Evolutionary conservation across 1,140 invertebrate species (phyloP), one percentile per base, ranked within the genome.

Genomic region (Batillaria attramentaria): DNA sequence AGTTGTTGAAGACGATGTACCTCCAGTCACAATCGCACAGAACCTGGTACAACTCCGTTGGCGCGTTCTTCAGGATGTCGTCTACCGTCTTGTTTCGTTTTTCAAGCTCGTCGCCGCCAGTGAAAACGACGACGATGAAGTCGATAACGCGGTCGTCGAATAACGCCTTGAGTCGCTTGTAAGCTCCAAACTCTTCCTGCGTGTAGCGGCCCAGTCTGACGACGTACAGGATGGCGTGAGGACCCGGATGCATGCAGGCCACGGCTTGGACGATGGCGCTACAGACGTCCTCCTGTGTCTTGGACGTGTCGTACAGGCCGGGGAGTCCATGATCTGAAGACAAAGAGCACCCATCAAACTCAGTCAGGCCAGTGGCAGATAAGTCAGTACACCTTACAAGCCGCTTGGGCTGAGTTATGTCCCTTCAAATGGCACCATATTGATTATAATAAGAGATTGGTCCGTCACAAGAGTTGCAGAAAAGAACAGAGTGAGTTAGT

Each of bases 221-320:
- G 42, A 72, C 70, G 42, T 72, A 72, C 4, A 37, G 42, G 42
- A 72, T 33, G 70, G 42, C 70, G 42, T 46, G 33, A 54, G 46
- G 8, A 31, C 70, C 70, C 2, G 24, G 24, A 6, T 50, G 5
- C n/a, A 5, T n/a, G 70, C 42, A 46, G 70, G n/a, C n/a, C n/a
- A n/a, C n/a, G n/a, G n/a, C n/a, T n/a, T n/a, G n/a, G n/a, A n/a
- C n/a, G n/a, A n/a, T n/a, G n/a, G n/a, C n/a, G n/a, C n/a, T n/a
- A n/a, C n/a, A n/a, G n/a, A n/a, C n/a, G n/a, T n/a, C n/a, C n/a
- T n/a, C n/a, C n/a, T n/a, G n/a, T n/a, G n/a, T n/a, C n/a, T n/a
- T n/a, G n/a, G n/a, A n/a, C n/a, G n/a, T n/a, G n/a, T n/a, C n/a
- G n/a, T n/a, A n/a, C n/a, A n/a, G n/a, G n/a, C n/a, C n/a, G n/a